Conservation (phyloP, 2,888 invertebrate genomes). For the Megastigmus dorsalis region DNA sequence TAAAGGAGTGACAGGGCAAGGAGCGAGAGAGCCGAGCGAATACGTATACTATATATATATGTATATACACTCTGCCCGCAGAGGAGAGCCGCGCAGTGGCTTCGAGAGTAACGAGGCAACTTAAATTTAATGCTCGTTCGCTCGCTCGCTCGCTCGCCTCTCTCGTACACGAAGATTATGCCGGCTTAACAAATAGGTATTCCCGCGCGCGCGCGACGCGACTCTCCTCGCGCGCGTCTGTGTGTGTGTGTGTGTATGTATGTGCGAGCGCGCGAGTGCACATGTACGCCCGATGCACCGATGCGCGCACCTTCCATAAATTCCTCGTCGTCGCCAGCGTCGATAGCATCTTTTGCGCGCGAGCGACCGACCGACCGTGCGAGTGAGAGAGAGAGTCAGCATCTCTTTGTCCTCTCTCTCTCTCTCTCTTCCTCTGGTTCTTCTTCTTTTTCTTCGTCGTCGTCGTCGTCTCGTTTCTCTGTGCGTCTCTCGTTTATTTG, state of each 20-base stretch:
- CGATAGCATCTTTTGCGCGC: conserved; percentile 47
- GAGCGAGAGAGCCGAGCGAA: conserved; percentile 57
- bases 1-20: conserved; percentile 59
- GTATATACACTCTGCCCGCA: too few relatives aligned
- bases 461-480: background rate
- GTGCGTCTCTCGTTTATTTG: background rate
- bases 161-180: conserved; percentile 61
- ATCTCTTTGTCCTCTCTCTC: conserved; percentile 38
- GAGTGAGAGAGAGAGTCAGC: background rate
- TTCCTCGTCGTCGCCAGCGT: conserved; percentile 44
- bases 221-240: background rate
- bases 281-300: too few relatives aligned
- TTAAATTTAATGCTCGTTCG: conserved; percentile 67
- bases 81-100: conserved; percentile 57
- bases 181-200: conserved; percentile 67
- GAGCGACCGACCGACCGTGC: too few relatives aligned
- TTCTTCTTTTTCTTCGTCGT: too few relatives aligned
- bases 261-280: too few relatives aligned
- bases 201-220: conserved; percentile 54
- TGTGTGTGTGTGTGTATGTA: conserved; percentile 6
- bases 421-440: background rate
- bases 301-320: conserved; percentile 41
- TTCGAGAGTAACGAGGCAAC: conserved; percentile 67
- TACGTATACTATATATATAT: too few relatives aligned
- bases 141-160: background rate